Evolutionary conservation across 2,113 vertebrate species (phyloP).

Genomic region (Phalacrocorax brasilianus): DNA sequence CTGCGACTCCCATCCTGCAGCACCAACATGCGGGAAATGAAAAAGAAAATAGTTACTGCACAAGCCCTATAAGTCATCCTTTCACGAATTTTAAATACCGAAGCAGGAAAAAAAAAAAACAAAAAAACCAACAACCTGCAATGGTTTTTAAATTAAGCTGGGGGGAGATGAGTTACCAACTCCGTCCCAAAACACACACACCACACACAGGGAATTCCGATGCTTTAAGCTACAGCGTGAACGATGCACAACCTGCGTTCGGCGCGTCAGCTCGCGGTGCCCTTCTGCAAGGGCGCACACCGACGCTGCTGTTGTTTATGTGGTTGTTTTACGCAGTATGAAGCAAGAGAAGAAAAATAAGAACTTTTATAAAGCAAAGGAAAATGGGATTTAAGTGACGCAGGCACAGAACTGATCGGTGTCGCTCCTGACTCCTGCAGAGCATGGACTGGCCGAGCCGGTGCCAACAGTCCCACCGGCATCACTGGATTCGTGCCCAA

Average conservation of each 20-base stretch:
- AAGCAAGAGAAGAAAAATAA: not conserved
- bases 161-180: not conserved
- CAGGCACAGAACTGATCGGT: not conserved
- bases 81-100: not conserved
- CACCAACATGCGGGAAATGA: fast-evolving
- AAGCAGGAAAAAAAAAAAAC: not conserved
- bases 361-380: not conserved
- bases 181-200: not conserved
- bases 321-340: not conserved
- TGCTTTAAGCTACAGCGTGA: not conserved
- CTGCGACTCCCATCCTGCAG: conserved; percentile 94
- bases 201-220: not conserved
- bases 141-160: not conserved
- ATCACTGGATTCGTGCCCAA: not conserved
- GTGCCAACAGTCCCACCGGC: not conserved
- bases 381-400: not conserved
- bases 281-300: fast-evolving
- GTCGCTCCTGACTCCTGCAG: not conserved
- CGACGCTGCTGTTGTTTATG: fast-evolving
- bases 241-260: fast-evolving
- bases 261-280: not conserved
- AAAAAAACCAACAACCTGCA: too few relatives aligned
- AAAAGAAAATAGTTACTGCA: not conserved
- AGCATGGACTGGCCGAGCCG: fast-evolving
- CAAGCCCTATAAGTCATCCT: not conserved